phyloP scores from a whole-genome alignment of 2,113 vertebrate species.

The Bucco capensis region DNA sequence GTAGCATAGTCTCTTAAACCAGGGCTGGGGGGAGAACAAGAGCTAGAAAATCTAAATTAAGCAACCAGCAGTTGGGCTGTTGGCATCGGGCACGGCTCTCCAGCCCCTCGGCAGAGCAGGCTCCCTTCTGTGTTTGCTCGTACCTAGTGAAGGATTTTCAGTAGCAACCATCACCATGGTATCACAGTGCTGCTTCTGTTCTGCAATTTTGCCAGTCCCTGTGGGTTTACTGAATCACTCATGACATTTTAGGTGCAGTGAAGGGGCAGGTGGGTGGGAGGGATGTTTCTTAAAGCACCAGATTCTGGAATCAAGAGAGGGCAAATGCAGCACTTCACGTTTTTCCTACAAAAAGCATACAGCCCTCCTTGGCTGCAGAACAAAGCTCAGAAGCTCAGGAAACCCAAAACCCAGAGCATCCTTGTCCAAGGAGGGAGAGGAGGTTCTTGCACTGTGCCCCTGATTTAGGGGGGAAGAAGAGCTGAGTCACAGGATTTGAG shows the following conservation, averaged over 20 bases:
- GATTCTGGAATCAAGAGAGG: not conserved
- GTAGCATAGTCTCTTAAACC: not conserved
- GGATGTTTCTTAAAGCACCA: constrained; percentile 7
- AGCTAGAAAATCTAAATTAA: constrained; percentile 36
- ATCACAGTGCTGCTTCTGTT: constrained; percentile 3
- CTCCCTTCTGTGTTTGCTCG: not conserved
- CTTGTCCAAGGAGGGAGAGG: not conserved
- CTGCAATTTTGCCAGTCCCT: not conserved
- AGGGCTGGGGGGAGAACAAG: not conserved
- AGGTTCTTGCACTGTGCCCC: not conserved
- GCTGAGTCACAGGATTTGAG: not conserved
- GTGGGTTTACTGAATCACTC: constrained; percentile 15
- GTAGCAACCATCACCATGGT: constrained; percentile 67
- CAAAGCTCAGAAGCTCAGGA: not conserved
- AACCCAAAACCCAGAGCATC: not conserved
- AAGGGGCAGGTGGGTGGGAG: constrained; percentile 42
- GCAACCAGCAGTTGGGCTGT: not conserved
- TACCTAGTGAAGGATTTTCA: constrained; percentile 27
- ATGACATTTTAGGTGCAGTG: constrained; percentile 33
- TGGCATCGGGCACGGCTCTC: not conserved
- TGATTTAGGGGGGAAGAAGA: not conserved
- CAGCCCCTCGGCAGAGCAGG: not conserved
- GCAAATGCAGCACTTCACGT: not conserved
- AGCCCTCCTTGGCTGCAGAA: not conserved
- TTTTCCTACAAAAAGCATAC: not conserved